Percentiles rank a stretch among this genome's conserved stretches.
Conservation (phyloP, 2,797 vertebrate genomes). For the Hoplostethus mediterraneus region DNA sequence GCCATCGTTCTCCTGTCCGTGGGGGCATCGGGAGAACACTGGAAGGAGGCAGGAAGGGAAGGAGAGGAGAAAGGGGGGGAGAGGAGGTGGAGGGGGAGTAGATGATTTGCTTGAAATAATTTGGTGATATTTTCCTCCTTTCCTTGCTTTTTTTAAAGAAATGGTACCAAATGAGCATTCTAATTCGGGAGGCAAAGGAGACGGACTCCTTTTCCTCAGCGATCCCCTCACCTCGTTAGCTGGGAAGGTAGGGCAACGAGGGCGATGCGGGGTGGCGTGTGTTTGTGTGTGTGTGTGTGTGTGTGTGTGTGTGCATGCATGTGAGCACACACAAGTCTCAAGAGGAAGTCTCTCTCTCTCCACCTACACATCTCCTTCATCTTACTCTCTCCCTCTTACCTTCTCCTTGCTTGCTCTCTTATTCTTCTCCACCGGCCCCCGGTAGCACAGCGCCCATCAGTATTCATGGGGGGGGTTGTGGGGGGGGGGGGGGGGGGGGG, state of each 20-base stretch:
- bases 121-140: constrained; percentile 21
- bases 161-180: constrained; percentile 84
- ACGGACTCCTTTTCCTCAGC: constrained; percentile 80
- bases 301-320: constrained; percentile 14
- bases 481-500: not conserved
- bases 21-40: constrained; percentile 25
- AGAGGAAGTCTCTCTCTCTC: constrained; percentile 16
- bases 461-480: constrained; percentile 71
- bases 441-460: constrained; percentile 60
- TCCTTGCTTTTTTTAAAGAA: constrained; percentile 19
- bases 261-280: constrained; percentile 26
- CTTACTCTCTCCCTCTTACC: constrained; percentile 42
- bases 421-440: constrained; percentile 42
- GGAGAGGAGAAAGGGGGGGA: not conserved
- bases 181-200: constrained; percentile 84
- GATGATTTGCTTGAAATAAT: constrained; percentile 82
- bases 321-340: constrained; percentile 39
- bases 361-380: constrained; percentile 27
- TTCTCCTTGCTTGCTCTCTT: constrained; percentile 41
- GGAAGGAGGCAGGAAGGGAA: constrained; percentile 24
- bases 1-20: constrained; percentile 51
- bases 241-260: constrained; percentile 75
- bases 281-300: constrained; percentile 31
- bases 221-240: constrained; percentile 86
- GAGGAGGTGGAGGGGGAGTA: constrained; percentile 57